These are phyloP conservation scores for Lepidurus apus DNA, from an alignment of 1,140 invertebrate species.

Conservation along the genomic window DNA sequence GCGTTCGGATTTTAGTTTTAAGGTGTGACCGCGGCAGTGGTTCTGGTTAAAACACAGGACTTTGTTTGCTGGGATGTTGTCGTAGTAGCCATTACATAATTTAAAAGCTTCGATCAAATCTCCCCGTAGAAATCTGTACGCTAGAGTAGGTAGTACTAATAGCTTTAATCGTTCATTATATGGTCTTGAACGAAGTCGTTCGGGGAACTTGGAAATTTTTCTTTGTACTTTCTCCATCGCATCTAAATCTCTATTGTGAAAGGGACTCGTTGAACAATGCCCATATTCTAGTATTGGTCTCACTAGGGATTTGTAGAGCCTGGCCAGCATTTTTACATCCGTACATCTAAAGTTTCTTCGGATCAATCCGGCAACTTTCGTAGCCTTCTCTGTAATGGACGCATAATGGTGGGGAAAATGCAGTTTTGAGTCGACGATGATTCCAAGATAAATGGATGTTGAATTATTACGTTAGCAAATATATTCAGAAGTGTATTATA, in stretches of 20 bases:
- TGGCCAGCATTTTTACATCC: not conserved
- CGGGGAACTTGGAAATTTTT: not conserved
- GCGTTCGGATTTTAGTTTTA: not conserved
- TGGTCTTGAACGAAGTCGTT: not conserved
- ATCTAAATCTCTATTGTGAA: conserved; percentile 2
- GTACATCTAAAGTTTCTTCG: conserved; percentile 25
- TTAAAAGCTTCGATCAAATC: not conserved
- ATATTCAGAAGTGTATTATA: no score
- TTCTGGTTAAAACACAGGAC: not conserved
- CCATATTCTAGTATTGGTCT: no score
- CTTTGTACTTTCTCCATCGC: not conserved
- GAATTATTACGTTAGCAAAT: no score
- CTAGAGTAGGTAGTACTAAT: not conserved
- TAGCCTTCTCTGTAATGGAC: not conserved
- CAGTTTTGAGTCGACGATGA: conserved; percentile 15
- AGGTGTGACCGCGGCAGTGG: not conserved
- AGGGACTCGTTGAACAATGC: conserved; percentile 27
- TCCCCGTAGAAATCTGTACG: not conserved
- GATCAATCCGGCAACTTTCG: conserved; percentile 25
- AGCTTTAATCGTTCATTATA: not conserved
- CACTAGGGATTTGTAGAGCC: conserved; percentile 25
- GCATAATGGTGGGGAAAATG: not conserved
- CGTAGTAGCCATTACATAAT: not conserved
- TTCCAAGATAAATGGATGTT: not conserved
- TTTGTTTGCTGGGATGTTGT: not conserved